phyloP scores from a whole-genome alignment of 1,140 invertebrate species.

The Harlomillsia oculata region DNA sequence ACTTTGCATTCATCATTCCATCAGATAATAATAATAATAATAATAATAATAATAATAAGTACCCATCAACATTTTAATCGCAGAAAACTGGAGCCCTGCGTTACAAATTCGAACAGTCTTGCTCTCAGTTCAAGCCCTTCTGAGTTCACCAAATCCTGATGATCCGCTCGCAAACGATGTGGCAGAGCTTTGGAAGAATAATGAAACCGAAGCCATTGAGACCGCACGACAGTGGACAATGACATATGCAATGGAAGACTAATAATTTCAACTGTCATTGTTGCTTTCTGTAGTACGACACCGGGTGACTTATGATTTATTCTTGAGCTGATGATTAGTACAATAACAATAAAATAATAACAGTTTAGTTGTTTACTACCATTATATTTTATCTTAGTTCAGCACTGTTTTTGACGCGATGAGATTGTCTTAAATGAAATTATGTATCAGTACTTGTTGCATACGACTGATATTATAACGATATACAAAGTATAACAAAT shows the following conservation, averaged over 20 bases:
- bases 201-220: slow-evolving; percentile 90
- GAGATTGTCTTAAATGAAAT: too few species aligned
- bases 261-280: too few species aligned
- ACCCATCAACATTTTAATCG: slow-evolving; percentile 28
- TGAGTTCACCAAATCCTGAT: slow-evolving; percentile 95
- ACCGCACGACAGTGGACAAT: slow-evolving; percentile 93
- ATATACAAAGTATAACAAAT: too few species aligned
- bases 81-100: slow-evolving; percentile 89
- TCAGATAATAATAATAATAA: background rate
- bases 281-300: too few species aligned
- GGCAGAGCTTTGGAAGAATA: slow-evolving; percentile 94
- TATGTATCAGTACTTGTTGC: too few species aligned
- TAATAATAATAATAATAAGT: background rate
- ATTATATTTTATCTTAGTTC: too few species aligned
- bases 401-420: too few species aligned
- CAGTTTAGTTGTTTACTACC: too few species aligned
- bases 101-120: slow-evolving; percentile 94
- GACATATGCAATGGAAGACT: slow-evolving; percentile 87
- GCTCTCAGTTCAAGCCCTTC: slow-evolving; percentile 89
- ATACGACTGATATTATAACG: too few species aligned
- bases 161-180: slow-evolving; percentile 96
- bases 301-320: too few species aligned
- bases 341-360: too few species aligned
- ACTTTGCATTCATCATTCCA: background rate
- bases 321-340: too few species aligned